Evolutionary conservation across 2,113 vertebrate species (phyloP).

Genomic region (Vimba vimba): DNA sequence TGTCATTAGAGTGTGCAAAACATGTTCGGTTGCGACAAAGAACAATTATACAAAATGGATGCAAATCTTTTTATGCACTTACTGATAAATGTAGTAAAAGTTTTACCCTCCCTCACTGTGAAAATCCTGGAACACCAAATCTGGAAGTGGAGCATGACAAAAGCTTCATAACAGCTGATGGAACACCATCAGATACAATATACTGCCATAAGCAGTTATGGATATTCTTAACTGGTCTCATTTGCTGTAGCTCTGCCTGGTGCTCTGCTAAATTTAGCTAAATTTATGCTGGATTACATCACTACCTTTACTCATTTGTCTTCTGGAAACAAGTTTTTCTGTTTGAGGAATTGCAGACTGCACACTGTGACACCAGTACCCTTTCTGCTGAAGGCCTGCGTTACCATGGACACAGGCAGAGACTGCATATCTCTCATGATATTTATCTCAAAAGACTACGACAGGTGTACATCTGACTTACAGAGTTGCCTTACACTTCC

Average conservation of each 20-base stretch:
- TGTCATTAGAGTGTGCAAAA: background rate
- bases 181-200: background rate
- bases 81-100: background rate
- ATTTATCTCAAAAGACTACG: constrained; percentile 19
- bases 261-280: constrained; percentile 14
- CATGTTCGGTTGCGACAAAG: background rate
- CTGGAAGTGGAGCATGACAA: too few species aligned
- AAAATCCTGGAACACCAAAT: background rate
- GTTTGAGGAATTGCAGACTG: constrained; percentile 31
- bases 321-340: constrained; percentile 22
- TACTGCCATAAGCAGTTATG: background rate
- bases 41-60: background rate
- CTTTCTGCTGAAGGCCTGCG: constrained; percentile 43
- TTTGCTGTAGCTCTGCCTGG: background rate
- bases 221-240: constrained; percentile 3
- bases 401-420: constrained; percentile 65
- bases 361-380: constrained; percentile 40
- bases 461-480: constrained; percentile 26
- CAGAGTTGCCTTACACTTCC: background rate
- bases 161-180: background rate
- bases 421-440: constrained; percentile 34
- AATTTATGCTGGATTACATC: constrained; percentile 18
- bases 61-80: background rate
- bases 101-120: background rate
- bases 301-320: constrained; percentile 33